A percentile compares a stretch with the other conserved stretches of the same genome.
These are phyloP conservation scores for Lasiurus cinereus DNA, from an alignment of 2,113 vertebrate genomes.

Conservation along the genomic window DNA sequence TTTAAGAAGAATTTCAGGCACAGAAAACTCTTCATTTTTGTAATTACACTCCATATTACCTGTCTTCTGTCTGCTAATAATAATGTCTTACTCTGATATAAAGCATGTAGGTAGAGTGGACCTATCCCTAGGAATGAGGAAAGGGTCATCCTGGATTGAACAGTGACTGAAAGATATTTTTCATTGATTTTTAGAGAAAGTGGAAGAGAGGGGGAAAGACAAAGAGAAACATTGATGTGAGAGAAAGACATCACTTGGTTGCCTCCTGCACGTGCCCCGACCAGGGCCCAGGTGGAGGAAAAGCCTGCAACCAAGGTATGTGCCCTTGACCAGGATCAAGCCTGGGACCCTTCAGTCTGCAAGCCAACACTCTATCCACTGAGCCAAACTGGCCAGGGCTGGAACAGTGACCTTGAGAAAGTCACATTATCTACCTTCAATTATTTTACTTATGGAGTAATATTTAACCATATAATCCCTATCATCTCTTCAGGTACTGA, in stretches of 20 bases:
- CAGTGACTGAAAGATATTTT: not conserved
- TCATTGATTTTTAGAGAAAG: too few relatives aligned
- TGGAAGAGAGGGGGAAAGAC: too few relatives aligned
- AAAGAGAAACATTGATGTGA: too few relatives aligned
- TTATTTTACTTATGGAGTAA: not conserved
- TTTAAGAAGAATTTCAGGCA: not conserved
- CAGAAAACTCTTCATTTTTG: not conserved
- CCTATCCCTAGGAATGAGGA: not conserved
- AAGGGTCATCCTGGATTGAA: not conserved
- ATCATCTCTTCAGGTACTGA: not conserved
- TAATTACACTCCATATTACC: not conserved
- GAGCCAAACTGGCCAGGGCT: not conserved
- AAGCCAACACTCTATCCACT: too few relatives aligned
- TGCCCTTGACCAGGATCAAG: too few relatives aligned
- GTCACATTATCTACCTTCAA: not conserved
- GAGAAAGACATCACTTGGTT: too few relatives aligned
- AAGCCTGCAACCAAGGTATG: too few relatives aligned
- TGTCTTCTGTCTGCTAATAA: not conserved
- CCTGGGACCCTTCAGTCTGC: too few relatives aligned
- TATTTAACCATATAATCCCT: not conserved
- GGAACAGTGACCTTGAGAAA: not conserved
- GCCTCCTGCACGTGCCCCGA: too few relatives aligned
- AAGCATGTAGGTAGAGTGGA: not conserved
- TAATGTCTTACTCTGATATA: not conserved
- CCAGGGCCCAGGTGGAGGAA: too few relatives aligned